Percentiles rank a stretch among this genome's conserved stretches.
Evolutionary conservation across 2,797 vertebrate species (phyloP).

Genomic region (Glyptemys insculpta): DNA sequence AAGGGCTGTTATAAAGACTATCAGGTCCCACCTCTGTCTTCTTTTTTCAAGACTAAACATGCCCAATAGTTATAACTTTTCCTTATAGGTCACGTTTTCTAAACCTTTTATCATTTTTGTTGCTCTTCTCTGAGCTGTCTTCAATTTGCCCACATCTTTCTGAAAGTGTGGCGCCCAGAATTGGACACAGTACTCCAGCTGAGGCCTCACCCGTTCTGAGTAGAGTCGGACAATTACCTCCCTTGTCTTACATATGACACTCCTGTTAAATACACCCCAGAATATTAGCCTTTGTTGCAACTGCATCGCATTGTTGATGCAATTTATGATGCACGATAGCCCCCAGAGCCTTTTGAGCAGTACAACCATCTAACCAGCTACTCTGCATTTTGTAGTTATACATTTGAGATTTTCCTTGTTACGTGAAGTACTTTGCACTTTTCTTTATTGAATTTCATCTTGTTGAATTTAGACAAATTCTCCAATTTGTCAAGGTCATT

Average conservation of each 20-base stretch:
- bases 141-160: not conserved
- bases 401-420: not conserved
- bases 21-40: too few relatives aligned
- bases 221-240: not conserved
- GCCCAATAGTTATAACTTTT: not conserved
- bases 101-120: not conserved
- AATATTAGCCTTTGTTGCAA: not conserved
- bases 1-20: not conserved
- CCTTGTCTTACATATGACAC: too few relatives aligned
- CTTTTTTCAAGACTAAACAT: not conserved
- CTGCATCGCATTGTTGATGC: not conserved
- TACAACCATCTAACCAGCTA: not conserved
- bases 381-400: not conserved
- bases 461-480: not conserved
- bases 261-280: not conserved
- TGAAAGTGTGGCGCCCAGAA: not conserved
- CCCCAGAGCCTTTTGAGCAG: not conserved
- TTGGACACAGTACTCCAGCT: not conserved
- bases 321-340: not conserved
- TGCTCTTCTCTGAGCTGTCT: not conserved
- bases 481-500: not conserved
- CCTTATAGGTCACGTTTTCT: too few relatives aligned
- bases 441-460: not conserved
- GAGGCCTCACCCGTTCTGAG: not conserved
- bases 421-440: not conserved